Evolutionary conservation across 2,113 vertebrate genomes (phyloP), one percentile per base, ranked within the genome.

Genomic region (Scytalopus superciliaris): DNA sequence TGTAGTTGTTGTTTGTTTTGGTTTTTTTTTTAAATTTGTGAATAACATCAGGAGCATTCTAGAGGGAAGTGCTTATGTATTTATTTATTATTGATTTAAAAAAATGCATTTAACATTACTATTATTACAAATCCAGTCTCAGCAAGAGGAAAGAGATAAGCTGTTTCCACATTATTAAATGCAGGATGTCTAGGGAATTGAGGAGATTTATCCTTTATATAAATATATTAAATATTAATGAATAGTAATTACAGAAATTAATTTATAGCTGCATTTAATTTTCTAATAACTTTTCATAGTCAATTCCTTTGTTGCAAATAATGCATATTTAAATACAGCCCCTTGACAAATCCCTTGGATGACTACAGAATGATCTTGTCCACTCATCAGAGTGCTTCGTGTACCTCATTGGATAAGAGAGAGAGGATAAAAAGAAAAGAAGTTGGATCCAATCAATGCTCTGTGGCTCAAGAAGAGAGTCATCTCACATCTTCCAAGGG

Each of bases 71-170:
- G 98, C 98, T 98, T 98, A 98, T 98, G 98, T 98, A 98, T 99
- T 99, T 99, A 99, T 99, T 99, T 99, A 98, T 99, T 99, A 99
- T 99, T 98, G 99, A 99, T 99, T 83, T 77, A 7, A 68, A 82
- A 98, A 97, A 91, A 94, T 98, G 98, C 96, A 97, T 98, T 99
- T 99, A 99, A 98, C 98, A 97, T 98, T 98, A 98, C 97, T 97
- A 97, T 98, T 99, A 99, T 99, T 99, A 98, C 97, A 98, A 98
- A 98, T 94, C 97, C 88, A 97, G 97, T 98, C 97, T 98, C 97
- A 96, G 96, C 87, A 97, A 98, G 96, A 96, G 94, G 96, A 97
- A 95, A 85, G 87, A 97, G 97, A 97, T 97, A 97, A 95, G 93
- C 87, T 96, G 56, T 97, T 98, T 97, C 87, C 78, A 97, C 89